Percentiles rank a stretch among this genome's conserved stretches.
Conservation (phyloP, 2,113 vertebrate species). For the Eclectus roratus region DNA sequence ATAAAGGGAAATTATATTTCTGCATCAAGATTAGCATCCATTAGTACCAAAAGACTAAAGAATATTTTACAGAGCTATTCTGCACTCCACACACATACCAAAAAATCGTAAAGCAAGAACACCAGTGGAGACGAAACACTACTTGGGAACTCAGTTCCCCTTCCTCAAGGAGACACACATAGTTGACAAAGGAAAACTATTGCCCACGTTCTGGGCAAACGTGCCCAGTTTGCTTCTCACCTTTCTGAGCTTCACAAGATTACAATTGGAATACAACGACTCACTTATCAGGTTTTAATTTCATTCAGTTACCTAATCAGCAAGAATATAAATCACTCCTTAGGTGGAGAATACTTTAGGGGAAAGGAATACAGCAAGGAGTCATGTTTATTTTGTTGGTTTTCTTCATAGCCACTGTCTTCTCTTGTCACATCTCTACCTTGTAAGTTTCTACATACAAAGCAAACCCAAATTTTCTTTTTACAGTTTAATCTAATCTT, state of each 20-base stretch:
- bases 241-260: not conserved
- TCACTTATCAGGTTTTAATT: slow-evolving; percentile 19
- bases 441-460: not conserved
- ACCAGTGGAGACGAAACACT: not conserved
- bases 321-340: slow-evolving; percentile 16
- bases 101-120: not conserved
- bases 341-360: not conserved
- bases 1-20: not conserved
- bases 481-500: slow-evolving; percentile 3
- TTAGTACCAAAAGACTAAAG: not conserved
- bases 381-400: not conserved
- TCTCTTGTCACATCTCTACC: not conserved
- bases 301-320: slow-evolving; percentile 40
- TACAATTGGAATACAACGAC: not conserved
- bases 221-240: not conserved
- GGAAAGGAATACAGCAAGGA: slow-evolving; percentile 9
- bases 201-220: not conserved
- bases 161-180: not conserved
- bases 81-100: not conserved
- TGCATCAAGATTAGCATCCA: not conserved
- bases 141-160: rapidly evolving
- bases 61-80: not conserved
- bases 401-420: not conserved
- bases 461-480: not conserved
- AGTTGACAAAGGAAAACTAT: rapidly evolving